These are phyloP conservation scores for Caprella mutica DNA, from an alignment of 2,888 invertebrate genomes.

Conservation along the genomic window DNA sequence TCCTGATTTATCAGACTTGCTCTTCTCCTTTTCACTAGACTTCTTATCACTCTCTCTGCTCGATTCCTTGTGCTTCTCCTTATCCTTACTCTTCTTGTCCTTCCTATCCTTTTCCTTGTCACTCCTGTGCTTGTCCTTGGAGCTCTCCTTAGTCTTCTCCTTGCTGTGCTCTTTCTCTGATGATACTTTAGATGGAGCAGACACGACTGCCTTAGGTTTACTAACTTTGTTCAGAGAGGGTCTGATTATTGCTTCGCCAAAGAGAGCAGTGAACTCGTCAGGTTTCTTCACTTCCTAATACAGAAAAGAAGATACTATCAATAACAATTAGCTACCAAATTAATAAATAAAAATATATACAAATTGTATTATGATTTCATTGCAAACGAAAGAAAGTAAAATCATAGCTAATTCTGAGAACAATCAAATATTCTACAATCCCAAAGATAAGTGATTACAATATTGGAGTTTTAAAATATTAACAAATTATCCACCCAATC, in stretches of 20 bases:
- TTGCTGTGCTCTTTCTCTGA: conserved; percentile 1
- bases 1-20: not conserved
- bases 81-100: not conserved
- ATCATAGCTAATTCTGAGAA: too few species aligned
- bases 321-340: not conserved
- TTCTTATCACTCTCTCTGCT: not conserved
- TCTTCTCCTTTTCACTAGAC: conserved; percentile 4
- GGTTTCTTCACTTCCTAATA: conserved; percentile 5
- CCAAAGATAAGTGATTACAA: too few species aligned
- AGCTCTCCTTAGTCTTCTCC: not conserved
- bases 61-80: not conserved
- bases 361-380: not conserved
- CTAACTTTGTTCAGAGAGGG: too few species aligned
- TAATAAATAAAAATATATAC: not conserved
- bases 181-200: too few species aligned
- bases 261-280: not conserved
- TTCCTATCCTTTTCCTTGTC: conserved; percentile 1
- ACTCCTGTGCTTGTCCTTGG: too few species aligned
- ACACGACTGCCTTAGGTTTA: too few species aligned
- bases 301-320: not conserved
- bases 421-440: too few species aligned
- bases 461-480: too few species aligned
- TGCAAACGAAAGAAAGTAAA: too few species aligned
- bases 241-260: conserved; percentile 5
- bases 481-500: too few species aligned